These are phyloP conservation scores for Clarias pachynema DNA, from an alignment of 2,797 vertebrate genomes.

Conservation along the genomic window DNA sequence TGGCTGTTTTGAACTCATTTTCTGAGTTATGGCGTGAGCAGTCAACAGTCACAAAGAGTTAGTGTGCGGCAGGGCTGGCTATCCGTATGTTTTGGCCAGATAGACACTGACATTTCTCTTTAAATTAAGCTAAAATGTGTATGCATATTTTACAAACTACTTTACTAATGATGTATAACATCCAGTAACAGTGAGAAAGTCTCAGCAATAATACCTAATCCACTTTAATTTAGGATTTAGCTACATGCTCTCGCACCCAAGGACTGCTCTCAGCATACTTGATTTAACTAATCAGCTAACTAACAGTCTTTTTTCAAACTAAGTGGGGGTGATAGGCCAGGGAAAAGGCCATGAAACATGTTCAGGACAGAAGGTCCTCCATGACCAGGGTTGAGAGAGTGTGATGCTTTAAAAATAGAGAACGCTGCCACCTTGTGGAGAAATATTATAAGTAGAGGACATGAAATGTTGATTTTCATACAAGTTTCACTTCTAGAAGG, in stretches of 20 bases:
- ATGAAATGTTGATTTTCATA: not conserved
- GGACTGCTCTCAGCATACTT: no score
- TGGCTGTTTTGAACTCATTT: conserved; percentile 20
- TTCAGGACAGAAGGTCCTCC: no score
- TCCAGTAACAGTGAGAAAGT: not conserved
- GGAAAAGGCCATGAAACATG: no score
- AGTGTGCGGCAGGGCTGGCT: not conserved
- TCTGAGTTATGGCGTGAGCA: not conserved
- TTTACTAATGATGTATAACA: not conserved
- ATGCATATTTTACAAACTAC: not conserved
- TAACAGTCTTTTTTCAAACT: no score
- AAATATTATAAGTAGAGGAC: conserved; percentile 7
- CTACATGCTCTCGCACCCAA: no score
- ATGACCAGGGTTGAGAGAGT: no score
- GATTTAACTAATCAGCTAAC: no score
- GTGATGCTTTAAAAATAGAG: not conserved
- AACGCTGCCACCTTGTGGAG: conserved; percentile 38
- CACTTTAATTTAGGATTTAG: not conserved
- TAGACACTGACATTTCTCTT: not conserved
- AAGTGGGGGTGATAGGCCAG: no score
- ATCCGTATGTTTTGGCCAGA: conserved; percentile 7
- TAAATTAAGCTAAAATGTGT: not conserved
- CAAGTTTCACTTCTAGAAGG: not conserved
- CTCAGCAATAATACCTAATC: not conserved
- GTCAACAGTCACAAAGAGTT: conserved; percentile 10